phyloP scores from a whole-genome alignment of 2,113 vertebrate genomes.

The Leucopsar rothschildi region DNA sequence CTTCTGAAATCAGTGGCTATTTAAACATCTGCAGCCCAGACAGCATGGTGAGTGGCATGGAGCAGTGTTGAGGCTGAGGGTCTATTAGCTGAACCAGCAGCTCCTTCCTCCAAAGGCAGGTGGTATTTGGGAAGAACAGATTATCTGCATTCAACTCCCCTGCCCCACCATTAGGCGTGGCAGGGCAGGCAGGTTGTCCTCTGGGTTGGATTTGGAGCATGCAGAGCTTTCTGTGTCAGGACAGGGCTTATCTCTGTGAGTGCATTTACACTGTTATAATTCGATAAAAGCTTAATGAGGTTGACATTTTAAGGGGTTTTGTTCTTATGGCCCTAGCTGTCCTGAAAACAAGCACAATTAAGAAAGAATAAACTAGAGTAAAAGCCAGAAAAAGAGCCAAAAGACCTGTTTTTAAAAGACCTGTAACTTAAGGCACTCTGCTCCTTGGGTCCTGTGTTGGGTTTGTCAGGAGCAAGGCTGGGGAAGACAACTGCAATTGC shows the following conservation, averaged over 20 bases:
- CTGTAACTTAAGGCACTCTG: not conserved
- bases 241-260: not conserved
- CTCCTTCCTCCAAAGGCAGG: not conserved
- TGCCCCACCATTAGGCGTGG: not conserved
- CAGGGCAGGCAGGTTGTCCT: not conserved
- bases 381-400: not conserved
- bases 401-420: not conserved
- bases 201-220: not conserved
- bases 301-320: not conserved
- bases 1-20: constrained; percentile 15
- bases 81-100: not conserved
- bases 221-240: not conserved
- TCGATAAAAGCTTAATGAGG: not conserved
- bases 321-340: not conserved
- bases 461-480: not conserved
- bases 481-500: not conserved
- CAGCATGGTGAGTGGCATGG: not conserved
- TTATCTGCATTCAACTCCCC: not conserved
- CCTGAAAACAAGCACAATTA: not conserved
- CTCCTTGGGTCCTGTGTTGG: not conserved
- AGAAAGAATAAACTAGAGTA: not conserved
- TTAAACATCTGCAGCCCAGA: not conserved
- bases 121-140: not conserved
- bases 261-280: not conserved
- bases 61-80: not conserved